Evolutionary conservation across 2,888 invertebrate genomes (phyloP).

Genomic region (Synergus umbraculus): DNA sequence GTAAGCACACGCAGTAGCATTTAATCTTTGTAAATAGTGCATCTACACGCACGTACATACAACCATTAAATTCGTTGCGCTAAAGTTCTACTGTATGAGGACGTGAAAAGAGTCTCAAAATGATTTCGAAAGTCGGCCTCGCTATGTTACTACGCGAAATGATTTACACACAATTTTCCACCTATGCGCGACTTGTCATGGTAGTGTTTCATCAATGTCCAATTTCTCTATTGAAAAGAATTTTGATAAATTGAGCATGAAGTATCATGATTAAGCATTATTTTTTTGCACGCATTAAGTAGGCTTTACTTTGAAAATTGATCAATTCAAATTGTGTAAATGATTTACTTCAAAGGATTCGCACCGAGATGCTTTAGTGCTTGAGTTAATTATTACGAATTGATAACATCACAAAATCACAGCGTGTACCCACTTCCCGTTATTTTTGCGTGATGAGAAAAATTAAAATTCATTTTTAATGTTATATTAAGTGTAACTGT

Average conservation of each 20-base stretch:
- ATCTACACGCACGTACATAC: background rate
- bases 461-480: no score
- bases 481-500: no score
- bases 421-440: no score
- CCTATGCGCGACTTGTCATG: background rate
- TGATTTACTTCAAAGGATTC: no score
- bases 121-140: conserved; percentile 61
- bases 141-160: conserved; percentile 33
- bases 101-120: conserved; percentile 56
- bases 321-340: no score
- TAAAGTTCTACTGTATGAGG: conserved; percentile 42
- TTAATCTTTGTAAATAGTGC: background rate
- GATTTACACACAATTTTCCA: background rate
- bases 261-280: background rate
- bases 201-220: background rate
- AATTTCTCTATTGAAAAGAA: background rate
- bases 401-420: no score
- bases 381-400: no score
- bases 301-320: background rate
- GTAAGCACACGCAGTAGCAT: background rate
- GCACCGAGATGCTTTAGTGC: no score
- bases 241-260: background rate
- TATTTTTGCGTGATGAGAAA: no score
- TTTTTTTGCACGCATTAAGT: background rate
- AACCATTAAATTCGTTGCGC: conserved; percentile 11